These are phyloP conservation scores for Noctua janthe DNA, from an alignment of 2,888 invertebrate genomes.

Conservation along the genomic window DNA sequence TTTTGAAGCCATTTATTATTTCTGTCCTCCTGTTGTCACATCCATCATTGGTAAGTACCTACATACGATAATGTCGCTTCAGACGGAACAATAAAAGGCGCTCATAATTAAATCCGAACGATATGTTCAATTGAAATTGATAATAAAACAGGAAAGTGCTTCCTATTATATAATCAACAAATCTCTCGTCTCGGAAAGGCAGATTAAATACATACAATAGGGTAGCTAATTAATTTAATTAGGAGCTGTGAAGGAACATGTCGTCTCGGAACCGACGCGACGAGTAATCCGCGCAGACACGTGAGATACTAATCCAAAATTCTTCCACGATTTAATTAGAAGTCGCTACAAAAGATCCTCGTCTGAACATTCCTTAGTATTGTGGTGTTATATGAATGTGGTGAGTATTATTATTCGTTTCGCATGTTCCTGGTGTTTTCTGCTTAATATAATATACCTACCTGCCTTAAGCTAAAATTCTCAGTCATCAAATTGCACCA, in stretches of 20 bases:
- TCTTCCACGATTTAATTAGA: slow-evolving; percentile 65
- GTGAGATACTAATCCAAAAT: slow-evolving; percentile 62
- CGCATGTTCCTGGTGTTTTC: background rate
- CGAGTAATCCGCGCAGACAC: slow-evolving; percentile 54
- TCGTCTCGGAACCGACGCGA: slow-evolving; percentile 45
- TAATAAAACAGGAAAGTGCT: slow-evolving; percentile 30
- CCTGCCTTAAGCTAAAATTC: background rate
- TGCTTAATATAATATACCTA: background rate
- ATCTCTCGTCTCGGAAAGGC: slow-evolving; percentile 37
- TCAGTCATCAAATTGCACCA: background rate
- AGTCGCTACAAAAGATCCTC: slow-evolving; percentile 44
- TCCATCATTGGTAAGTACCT: slow-evolving; percentile 1
- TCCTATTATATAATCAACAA: slow-evolving; percentile 40
- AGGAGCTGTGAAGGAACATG: slow-evolving; percentile 52
- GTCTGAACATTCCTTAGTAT: slow-evolving; percentile 37
- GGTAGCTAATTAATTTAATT: slow-evolving; percentile 63
- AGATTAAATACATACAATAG: slow-evolving; percentile 60
- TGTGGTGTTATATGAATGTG: slow-evolving; percentile 24
- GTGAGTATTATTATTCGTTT: slow-evolving; percentile 13
- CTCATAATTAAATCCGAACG: slow-evolving; percentile 15
- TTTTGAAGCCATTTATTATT: slow-evolving; percentile 23
- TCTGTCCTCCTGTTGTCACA: background rate
- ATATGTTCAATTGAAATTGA: slow-evolving; percentile 24
- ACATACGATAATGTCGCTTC: background rate
- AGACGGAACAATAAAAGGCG: background rate